phyloP scores from a whole-genome alignment of 2,888 invertebrate species.

The Sinohyriopsis cumingii region DNA sequence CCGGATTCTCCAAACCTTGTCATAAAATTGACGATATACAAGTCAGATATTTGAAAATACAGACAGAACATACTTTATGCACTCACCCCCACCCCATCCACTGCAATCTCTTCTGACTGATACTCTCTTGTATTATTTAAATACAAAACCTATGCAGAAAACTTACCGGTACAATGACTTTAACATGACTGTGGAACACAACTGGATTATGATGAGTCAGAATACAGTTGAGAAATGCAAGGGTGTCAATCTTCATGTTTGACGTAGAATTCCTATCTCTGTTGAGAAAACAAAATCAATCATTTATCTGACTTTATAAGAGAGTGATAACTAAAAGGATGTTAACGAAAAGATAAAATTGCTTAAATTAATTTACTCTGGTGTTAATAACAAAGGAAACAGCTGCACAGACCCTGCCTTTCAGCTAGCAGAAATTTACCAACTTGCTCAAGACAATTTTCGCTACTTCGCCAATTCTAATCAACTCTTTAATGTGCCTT shows the following conservation, averaged over 20 bases:
- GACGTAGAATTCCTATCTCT: conserved; percentile 94
- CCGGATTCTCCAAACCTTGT: too few relatives aligned
- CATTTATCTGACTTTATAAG: neutral
- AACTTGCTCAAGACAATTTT: too few relatives aligned
- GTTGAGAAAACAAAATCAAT: conserved; percentile 32
- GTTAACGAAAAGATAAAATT: neutral
- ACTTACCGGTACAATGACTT: conserved; percentile 70
- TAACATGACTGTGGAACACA: conserved; percentile 70
- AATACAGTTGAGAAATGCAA: conserved; percentile 91
- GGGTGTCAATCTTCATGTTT: conserved; percentile 94
- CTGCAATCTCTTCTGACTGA: neutral
- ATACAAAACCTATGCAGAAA: conserved; percentile 36
- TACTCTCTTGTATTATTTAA: too few relatives aligned
- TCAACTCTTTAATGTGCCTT: too few relatives aligned
- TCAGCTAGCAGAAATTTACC: too few relatives aligned
- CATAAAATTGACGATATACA: too few relatives aligned
- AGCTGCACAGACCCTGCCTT: neutral
- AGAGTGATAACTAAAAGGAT: neutral
- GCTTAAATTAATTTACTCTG: conserved; percentile 6
- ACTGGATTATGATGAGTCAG: conserved; percentile 83
- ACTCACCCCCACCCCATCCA: too few relatives aligned
- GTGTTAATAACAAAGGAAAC: neutral
- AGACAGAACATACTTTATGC: too few relatives aligned
- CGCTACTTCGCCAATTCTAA: too few relatives aligned
- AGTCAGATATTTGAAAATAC: too few relatives aligned